Base-by-base conservation (phyloP, 2,113 vertebrate genomes). In the Dendrocopos noguchii region DNA sequence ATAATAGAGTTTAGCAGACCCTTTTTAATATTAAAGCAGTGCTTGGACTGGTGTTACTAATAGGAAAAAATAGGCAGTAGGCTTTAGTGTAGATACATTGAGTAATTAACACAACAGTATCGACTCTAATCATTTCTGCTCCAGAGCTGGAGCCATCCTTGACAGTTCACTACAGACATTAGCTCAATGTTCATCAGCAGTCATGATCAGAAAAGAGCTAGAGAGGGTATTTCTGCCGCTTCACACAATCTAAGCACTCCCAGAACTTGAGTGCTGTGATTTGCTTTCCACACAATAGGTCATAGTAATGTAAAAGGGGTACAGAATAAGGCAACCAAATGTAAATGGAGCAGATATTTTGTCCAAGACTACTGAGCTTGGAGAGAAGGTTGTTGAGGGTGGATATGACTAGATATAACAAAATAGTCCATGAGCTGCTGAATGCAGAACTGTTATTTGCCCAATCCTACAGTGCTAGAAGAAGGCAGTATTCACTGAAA, bases 191-290 rank as follows among this genome's bases (percentile, higher is more conserved):
- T 70, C 72, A 88, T 24, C 1, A 73, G 22, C 28, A 82, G 55
- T 16, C 28, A 72, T 52, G 25, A 28, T 77, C 29, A 47, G 42
- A 53, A 65, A 29, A 36, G 28, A 73, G 9, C 13, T 77, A 46
- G 10, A 22, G 11, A 13, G 16, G 31, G 8, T 16, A 65, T 61
- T 87, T 68, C 55, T 52, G 27, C 61, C 39, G n/a, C 31, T 77
- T 42, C 11, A 66, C 28, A 27, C 19, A 77, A 12, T 11, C 44
- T 19, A 9, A 76, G 29, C 0, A 0, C 13, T 76, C 28, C 34
- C n/a, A 50, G 17, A 50, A 9, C n/a, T 50, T 47, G 1, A 57
- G 25, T 8, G 4, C 5, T 66, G 21, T 21, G 4, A 55, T 18
- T 34, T 77, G 60, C 15, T 94, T 63, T 72, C 50, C 55, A 19